Evolutionary conservation across 2,797 vertebrate species (phyloP).

Genomic region (Schizothorax lantsangensis): DNA sequence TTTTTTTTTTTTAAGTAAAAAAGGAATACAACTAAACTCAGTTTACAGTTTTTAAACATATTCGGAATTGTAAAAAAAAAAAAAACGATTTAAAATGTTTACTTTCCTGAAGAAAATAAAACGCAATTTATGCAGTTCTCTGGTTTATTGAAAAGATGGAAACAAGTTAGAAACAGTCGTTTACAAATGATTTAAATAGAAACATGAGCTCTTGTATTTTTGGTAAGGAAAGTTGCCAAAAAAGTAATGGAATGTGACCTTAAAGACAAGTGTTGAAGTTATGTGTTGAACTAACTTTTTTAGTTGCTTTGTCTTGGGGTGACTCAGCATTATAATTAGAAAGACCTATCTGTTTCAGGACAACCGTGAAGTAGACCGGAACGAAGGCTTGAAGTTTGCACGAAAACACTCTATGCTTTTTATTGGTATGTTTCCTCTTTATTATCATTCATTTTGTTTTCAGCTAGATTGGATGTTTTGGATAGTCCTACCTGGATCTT

Average conservation of each 20-base stretch:
- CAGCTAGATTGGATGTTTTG: not conserved
- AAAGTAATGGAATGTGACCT: not conserved
- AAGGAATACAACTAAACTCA: not conserved
- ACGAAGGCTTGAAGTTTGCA: conserved; percentile 96
- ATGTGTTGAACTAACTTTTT: not conserved
- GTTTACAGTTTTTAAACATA: not conserved
- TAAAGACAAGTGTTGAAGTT: not conserved
- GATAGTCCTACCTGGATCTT: not conserved
- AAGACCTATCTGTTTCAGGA: conserved; percentile 80
- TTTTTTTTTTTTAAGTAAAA: not conserved
- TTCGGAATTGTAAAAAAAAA: not conserved
- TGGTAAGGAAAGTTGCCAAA: not conserved
- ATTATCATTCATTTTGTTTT: not conserved
- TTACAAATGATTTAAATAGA: not conserved
- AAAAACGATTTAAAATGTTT: no score
- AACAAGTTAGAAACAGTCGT: not conserved
- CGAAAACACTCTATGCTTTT: conserved; percentile 99
- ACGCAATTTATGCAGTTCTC: not conserved
- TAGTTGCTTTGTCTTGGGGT: conserved; percentile 1
- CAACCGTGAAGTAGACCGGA: conserved; percentile 94
- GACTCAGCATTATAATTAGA: not conserved
- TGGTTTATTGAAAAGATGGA: not conserved
- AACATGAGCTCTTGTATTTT: not conserved
- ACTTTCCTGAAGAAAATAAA: not conserved
- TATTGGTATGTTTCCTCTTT: conserved; percentile 81